Base-by-base conservation (phyloP, 2,797 vertebrate genomes). In the Forpus xanthops region DNA sequence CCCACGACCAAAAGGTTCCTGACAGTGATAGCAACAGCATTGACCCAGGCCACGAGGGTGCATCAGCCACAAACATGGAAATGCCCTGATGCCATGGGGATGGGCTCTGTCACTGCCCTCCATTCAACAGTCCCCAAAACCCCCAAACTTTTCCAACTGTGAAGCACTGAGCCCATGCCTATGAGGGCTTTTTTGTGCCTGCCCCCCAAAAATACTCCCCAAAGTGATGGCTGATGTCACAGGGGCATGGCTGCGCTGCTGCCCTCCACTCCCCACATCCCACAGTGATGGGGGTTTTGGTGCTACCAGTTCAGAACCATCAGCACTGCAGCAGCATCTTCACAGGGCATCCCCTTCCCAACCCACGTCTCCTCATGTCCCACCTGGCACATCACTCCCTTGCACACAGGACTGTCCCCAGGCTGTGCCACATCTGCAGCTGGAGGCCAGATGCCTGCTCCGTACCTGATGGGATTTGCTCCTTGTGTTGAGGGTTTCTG, bases 111-210 rank as follows among this genome's bases (percentile, higher is more conserved):
- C 2, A 2, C 52, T 58, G 16, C 19, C 21, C 44, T 73, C 45
- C 27, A 19, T 12, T 41, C 15, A 6, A 24, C 14, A 9, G 27
- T 16, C 30, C 5, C 55, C 31, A 28, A 68, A 72, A 39, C 8
- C 12, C 21, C 42, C 58, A 64, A 61, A 25, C 2, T 2, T 21
- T 71, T 35, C 19, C 12, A 44, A 15, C 37, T 27, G 30, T 1
- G 8, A 30, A 76, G 31, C 39, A 35, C 18, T 18, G 55, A 44
- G 16, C 56, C 14, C 3, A 3, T 1, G 0, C 37, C 31, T 56
- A 58, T 13, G 10, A 3, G 0, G 0, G 0, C 14, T 33, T n/a
- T 60, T 47, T 7, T 1, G 23, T 37, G n/a, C 9, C 18, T 82
- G 21, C 33, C 78, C 33, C 42, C 30, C 11, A 10, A 42, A 55